Evolutionary conservation across 2,888 invertebrate species (phyloP).

Genomic region (Pogonocherus hispidulus): DNA sequence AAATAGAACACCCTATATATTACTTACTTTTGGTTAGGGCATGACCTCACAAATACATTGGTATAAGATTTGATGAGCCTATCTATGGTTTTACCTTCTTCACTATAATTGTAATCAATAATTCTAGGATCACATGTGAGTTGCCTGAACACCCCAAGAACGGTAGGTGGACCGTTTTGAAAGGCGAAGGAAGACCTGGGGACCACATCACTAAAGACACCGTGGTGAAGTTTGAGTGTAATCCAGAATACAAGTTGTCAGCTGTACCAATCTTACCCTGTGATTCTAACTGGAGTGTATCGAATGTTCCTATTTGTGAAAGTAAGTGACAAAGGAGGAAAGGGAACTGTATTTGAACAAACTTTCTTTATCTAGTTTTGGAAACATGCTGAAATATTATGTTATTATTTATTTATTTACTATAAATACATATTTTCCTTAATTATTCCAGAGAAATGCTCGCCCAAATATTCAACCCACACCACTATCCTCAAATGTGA

Average conservation of each 20-base stretch:
- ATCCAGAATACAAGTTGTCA: conserved; percentile 32
- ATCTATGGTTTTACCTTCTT: not conserved
- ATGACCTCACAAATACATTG: no score
- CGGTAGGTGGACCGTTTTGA: conserved; percentile 39
- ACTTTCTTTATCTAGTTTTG: no score
- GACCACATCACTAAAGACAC: conserved; percentile 35
- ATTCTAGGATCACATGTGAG: conserved; percentile 30
- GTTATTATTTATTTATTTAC: not conserved
- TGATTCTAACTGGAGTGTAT: conserved; percentile 29
- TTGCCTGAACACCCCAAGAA: conserved; percentile 38
- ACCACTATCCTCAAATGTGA: conserved; percentile 40
- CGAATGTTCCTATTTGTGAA: conserved; percentile 37
- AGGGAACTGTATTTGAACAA: no score
- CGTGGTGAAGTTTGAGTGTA: conserved; percentile 36
- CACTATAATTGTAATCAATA: not conserved
- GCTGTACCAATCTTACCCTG: conserved; percentile 33
- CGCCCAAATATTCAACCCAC: conserved; percentile 34
- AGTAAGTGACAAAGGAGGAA: conserved; percentile 38
- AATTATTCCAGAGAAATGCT: conserved; percentile 42
- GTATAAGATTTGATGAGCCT: no score
- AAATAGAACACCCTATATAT: no score
- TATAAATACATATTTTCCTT: not conserved
- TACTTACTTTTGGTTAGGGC: no score
- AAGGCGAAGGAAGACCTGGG: conserved; percentile 40
- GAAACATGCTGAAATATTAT: not conserved